Percentiles rank a stretch among this genome's conserved stretches.
These are phyloP conservation scores for Drosophila chauvacae DNA, from an alignment of 1,140 invertebrate species.

Conservation along the genomic window DNA sequence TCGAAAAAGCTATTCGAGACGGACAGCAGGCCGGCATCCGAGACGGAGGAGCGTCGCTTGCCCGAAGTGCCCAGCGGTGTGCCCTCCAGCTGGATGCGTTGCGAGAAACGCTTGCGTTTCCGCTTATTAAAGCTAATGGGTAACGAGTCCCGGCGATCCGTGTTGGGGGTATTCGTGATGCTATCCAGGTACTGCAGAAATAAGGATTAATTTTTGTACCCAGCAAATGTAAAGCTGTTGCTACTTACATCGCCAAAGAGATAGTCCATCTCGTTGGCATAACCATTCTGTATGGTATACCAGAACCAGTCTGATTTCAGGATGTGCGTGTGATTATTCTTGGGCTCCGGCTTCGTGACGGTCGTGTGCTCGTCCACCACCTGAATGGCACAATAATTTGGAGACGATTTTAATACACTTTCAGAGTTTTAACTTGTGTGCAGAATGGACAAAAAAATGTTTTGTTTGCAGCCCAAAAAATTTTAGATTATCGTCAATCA, in stretches of 20 bases:
- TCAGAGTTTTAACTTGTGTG: not conserved
- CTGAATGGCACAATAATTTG: constrained; percentile 84
- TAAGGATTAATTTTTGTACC: not conserved
- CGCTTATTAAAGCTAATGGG: constrained; percentile 85
- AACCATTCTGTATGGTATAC: constrained; percentile 96
- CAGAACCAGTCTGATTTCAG: constrained; percentile 98
- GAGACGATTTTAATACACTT: not conserved
- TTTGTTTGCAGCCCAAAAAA: constrained; percentile 47
- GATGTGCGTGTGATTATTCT: constrained; percentile 87
- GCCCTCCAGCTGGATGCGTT: constrained; percentile 76
- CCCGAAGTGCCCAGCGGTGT: constrained; percentile 73
- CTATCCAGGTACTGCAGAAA: constrained; percentile 77
- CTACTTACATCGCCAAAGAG: constrained; percentile 91
- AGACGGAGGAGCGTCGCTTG: constrained; percentile 92
- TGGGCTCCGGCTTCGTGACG: constrained; percentile 88
- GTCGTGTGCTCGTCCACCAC: constrained; percentile 92
- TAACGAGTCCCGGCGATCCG: constrained; percentile 87
- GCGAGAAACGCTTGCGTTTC: constrained; percentile 90
- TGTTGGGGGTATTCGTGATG: constrained; percentile 81
- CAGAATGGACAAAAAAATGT: constrained; percentile 42
- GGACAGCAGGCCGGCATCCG: constrained; percentile 91
- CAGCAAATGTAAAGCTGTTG: fast-evolving
- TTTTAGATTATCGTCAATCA: constrained; percentile 48
- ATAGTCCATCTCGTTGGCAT: constrained; percentile 95
- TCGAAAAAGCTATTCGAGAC: constrained; percentile 94